These are phyloP conservation scores for Phalera bucephala DNA, from an alignment of 2,888 invertebrate species.

Conservation along the genomic window DNA sequence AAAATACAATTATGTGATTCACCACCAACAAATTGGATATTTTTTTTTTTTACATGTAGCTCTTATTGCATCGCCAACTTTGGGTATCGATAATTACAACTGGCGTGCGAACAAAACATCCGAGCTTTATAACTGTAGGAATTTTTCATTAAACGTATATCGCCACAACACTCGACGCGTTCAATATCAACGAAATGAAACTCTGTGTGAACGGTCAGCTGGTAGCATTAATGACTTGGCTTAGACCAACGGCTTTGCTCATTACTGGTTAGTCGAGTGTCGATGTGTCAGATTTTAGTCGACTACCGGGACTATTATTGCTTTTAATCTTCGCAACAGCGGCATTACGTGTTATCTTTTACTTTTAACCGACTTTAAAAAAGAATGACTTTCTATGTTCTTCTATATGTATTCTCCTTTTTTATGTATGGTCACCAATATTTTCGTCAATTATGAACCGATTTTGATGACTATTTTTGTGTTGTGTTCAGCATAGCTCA, in stretches of 20 bases:
- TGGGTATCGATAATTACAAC: too few species aligned
- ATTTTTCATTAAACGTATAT: conserved; percentile 65
- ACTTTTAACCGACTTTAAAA: too few species aligned
- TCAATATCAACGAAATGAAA: conserved; percentile 62
- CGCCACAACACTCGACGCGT: conserved; percentile 41
- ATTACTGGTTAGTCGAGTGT: conserved; percentile 64
- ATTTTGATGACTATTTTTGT: too few species aligned
- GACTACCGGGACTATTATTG: conserved; percentile 49
- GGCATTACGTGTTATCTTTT: conserved; percentile 29
- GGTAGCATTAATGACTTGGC: conserved; percentile 53
- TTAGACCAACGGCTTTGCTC: conserved; percentile 69
- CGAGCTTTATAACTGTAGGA: conserved; percentile 56
- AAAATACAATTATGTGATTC: too few species aligned
- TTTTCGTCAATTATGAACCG: too few species aligned
- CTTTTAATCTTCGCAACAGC: conserved; percentile 41
- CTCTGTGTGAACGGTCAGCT: conserved; percentile 64
- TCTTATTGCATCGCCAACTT: too few species aligned
- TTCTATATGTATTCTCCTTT: too few species aligned
- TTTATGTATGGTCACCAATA: too few species aligned
- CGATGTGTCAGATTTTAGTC: conserved; percentile 57
- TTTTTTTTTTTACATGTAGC: too few species aligned
- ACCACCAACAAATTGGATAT: too few species aligned
- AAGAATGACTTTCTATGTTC: too few species aligned
- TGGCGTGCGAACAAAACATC: conserved; percentile 17
- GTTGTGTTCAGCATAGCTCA: too few species aligned